Evolutionary conservation across 1,140 invertebrate genomes (phyloP).

Genomic region (Bombyx mandarina): DNA sequence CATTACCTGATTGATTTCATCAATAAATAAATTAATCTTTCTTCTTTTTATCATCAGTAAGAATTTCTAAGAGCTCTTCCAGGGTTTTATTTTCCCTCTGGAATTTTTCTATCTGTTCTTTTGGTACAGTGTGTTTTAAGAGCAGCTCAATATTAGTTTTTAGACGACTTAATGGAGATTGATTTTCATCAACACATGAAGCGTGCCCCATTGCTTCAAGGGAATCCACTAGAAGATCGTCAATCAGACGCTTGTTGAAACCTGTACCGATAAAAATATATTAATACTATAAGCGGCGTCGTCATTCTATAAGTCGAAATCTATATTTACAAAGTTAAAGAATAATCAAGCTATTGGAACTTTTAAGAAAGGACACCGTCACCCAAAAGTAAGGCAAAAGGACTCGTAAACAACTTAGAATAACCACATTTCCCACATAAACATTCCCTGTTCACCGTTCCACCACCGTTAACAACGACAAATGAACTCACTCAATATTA

Average conservation of each 20-base stretch:
- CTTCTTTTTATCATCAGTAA: slow-evolving; percentile 70
- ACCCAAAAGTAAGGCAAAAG: slow-evolving; percentile 14
- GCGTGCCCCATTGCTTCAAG: slow-evolving; percentile 79
- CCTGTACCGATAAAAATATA: slow-evolving; percentile 30
- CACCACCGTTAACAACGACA: slow-evolving; percentile 51
- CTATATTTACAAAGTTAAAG: slow-evolving; percentile 4
- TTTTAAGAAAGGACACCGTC: slow-evolving; percentile 11
- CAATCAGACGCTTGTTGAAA: slow-evolving; percentile 83
- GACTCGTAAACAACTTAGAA: slow-evolving; percentile 4
- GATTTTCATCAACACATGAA: slow-evolving; percentile 70
- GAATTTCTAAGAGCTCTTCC: slow-evolving; percentile 83
- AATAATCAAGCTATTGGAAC: background rate
- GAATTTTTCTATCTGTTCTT: slow-evolving; percentile 83
- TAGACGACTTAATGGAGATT: slow-evolving; percentile 74
- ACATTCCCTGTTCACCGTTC: slow-evolving; percentile 31
- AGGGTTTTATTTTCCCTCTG: slow-evolving; percentile 79
- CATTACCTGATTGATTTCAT: background rate
- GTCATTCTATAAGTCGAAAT: background rate
- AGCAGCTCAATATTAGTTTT: slow-evolving; percentile 82
- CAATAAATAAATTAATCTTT: slow-evolving; percentile 6
- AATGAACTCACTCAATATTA: slow-evolving; percentile 56
- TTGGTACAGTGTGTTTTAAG: slow-evolving; percentile 85
- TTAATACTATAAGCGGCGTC: background rate
- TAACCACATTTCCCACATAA: slow-evolving; percentile 10
- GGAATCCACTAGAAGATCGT: slow-evolving; percentile 85